These are phyloP conservation scores for Lasius platythorax DNA, from an alignment of 2,888 invertebrate species.

Conservation along the genomic window DNA sequence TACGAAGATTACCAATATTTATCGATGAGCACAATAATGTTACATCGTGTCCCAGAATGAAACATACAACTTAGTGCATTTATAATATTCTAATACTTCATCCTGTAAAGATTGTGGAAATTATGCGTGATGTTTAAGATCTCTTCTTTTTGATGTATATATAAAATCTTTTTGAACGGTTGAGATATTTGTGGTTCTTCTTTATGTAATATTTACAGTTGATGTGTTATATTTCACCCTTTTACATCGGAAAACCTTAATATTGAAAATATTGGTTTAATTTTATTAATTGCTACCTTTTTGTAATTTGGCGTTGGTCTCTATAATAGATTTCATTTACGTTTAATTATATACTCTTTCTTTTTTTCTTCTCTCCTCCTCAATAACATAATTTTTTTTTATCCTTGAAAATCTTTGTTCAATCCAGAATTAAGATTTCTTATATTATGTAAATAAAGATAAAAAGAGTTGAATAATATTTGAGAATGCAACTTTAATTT, in stretches of 20 bases:
- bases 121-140: neutral
- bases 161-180: neutral
- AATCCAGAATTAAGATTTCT: neutral
- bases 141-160: neutral
- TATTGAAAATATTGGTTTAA: neutral
- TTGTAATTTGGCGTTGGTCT: neutral
- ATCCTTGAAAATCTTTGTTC: neutral
- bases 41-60: conserved; percentile 23
- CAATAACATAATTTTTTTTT: neutral
- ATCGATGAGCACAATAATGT: neutral
- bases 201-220: neutral
- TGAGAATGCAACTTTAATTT: neutral
- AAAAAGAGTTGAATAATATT: neutral
- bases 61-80: neutral
- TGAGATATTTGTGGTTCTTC: conserved; percentile 2
- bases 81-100: conserved; percentile 4
- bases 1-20: conserved; percentile 36
- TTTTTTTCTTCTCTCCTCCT: neutral
- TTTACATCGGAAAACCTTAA: neutral
- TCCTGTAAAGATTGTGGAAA: neutral
- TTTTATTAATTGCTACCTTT: neutral
- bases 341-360: neutral
- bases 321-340: neutral
- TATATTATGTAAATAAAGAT: neutral
- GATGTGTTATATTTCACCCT: neutral